phyloP scores from a whole-genome alignment of 2,888 invertebrate species.

The Oxystoma pomonae region DNA sequence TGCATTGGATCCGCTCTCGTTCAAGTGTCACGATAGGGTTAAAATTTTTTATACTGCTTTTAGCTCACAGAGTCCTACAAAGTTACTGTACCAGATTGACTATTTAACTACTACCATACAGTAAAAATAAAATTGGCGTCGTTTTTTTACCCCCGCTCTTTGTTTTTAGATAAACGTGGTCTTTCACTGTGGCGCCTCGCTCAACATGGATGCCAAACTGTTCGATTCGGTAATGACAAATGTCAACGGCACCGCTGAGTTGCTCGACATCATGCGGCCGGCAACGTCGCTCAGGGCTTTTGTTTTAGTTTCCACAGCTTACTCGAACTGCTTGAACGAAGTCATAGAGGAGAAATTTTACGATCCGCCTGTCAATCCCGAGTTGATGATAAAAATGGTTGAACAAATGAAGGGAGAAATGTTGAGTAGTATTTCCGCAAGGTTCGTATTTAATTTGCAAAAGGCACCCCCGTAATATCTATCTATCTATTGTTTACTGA shows the following conservation, averaged over 20 bases:
- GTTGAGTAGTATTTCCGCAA: conserved; percentile 25
- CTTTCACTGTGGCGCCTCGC: conserved; percentile 36
- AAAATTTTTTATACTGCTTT: no score
- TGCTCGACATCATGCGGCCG: conserved; percentile 28
- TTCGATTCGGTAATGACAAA: conserved; percentile 32
- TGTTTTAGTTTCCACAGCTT: conserved; percentile 43
- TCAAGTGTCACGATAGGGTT: no score
- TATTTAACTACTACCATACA: no score
- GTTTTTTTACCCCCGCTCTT: no score
- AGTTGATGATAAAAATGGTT: conserved; percentile 42
- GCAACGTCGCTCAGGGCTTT: conserved; percentile 33
- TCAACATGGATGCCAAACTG: conserved; percentile 34
- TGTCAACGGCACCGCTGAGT: conserved; percentile 32
- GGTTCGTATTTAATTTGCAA: no score
- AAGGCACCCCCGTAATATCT: no score
- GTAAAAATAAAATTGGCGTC: no score
- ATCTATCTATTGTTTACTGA: no score
- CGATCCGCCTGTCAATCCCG: conserved; percentile 43
- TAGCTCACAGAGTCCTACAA: no score
- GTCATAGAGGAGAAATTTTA: conserved; percentile 47
- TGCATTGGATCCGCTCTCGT: no score
- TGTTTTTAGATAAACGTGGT: conserved; percentile 32
- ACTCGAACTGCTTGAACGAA: conserved; percentile 38
- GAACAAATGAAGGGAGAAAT: conserved; percentile 28
- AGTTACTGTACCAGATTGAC: no score